Percentiles rank a stretch among this genome's conserved stretches.
phyloP scores from a whole-genome alignment of 1,140 invertebrate genomes.

The Aleiodes sp. region DNA sequence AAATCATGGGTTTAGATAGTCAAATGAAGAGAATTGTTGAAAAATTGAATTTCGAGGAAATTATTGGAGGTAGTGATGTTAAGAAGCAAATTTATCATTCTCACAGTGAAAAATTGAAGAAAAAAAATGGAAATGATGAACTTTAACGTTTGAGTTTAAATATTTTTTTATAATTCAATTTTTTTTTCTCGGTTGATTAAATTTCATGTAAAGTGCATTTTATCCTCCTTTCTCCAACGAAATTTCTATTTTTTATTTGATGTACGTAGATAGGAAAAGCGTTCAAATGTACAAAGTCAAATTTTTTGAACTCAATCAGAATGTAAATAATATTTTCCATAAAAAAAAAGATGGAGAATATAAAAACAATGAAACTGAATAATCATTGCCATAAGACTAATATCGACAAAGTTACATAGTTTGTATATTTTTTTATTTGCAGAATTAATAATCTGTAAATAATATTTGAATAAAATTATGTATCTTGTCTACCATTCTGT shows the following conservation, averaged over 20 bases:
- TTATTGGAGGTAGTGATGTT: too few species aligned
- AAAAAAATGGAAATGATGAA: background rate
- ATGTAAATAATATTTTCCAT: background rate
- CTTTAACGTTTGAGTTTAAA: background rate
- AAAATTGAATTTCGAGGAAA: too few species aligned
- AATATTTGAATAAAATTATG: background rate
- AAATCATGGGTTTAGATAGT: too few species aligned
- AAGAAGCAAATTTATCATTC: too few species aligned
- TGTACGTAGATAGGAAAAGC: background rate
- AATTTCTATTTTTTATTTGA: background rate
- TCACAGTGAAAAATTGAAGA: too few species aligned
- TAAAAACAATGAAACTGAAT: background rate
- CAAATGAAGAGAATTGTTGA: too few species aligned
- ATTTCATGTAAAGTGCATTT: background rate
- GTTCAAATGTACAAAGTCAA: background rate
- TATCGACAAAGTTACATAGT: background rate
- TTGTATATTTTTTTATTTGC: slow-evolving; percentile 16
- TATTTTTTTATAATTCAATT: background rate
- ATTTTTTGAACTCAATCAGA: slow-evolving; percentile 3
- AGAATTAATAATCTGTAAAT: slow-evolving; percentile 3
- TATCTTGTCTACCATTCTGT: slow-evolving; percentile 6
- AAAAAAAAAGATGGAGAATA: too few species aligned
- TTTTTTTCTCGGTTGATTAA: background rate
- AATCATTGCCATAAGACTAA: background rate
- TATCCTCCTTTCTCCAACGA: background rate